Evolutionary conservation across 2,797 vertebrate species (phyloP).

Genomic region (Eurystomus glaucurus): DNA sequence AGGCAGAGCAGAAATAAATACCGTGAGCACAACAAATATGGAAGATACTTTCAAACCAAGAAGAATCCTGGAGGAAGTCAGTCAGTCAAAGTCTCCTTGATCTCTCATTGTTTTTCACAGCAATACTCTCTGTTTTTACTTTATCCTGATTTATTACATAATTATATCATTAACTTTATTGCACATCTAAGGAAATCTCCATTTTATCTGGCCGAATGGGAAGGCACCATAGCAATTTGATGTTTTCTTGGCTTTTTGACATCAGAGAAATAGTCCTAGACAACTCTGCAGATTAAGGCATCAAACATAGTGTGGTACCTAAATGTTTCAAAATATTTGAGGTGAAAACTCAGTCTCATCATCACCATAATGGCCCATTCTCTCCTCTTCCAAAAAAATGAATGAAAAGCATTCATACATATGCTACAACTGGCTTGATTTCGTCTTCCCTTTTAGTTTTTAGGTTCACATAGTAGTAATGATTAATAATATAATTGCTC

Average conservation of each 20-base stretch:
- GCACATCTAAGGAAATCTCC: not conserved
- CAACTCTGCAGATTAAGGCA: not conserved
- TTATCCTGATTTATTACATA: not conserved
- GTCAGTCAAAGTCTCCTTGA: not conserved
- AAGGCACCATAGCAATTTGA: not conserved
- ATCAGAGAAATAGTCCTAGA: not conserved
- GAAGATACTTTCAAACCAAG: not conserved
- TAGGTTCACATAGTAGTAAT: slow-evolving; percentile 39
- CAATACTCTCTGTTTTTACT: not conserved
- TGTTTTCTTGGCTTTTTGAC: not conserved
- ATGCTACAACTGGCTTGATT: slow-evolving; percentile 5
- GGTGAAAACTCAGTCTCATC: not conserved
- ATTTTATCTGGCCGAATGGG: not conserved
- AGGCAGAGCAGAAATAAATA: not conserved
- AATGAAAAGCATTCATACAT: not conserved
- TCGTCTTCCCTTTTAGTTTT: slow-evolving; percentile 36
- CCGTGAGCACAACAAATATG: not conserved
- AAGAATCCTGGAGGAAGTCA: not conserved
- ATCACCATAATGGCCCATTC: not conserved
- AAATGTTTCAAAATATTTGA: not conserved
- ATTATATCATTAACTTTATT: not conserved
- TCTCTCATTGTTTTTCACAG: not conserved
- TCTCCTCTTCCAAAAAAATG: not conserved
- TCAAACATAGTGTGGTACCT: not conserved
- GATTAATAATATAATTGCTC: slow-evolving; percentile 56